Percentiles rank a stretch among this genome's conserved stretches.
phyloP scores from a whole-genome alignment of 1,140 invertebrate genomes.

The Hetaerina americana region DNA sequence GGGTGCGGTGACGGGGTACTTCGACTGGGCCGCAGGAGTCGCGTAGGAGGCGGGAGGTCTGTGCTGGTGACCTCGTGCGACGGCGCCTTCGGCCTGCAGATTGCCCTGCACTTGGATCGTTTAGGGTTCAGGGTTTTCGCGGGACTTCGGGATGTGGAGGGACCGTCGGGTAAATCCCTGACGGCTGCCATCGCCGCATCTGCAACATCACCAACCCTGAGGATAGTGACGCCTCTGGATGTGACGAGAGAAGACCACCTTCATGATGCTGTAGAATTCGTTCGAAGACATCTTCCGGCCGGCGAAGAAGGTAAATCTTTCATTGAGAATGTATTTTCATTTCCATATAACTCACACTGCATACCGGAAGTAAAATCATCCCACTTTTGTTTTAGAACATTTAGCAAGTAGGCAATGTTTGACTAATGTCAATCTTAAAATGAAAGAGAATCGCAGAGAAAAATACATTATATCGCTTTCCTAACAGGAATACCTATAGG shows the following conservation, averaged over 20 bases:
- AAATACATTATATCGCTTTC: no score
- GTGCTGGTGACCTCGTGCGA: slow-evolving; percentile 65
- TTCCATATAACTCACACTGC: no score
- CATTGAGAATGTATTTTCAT: not conserved
- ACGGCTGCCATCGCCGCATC: slow-evolving; percentile 21
- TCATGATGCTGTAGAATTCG: slow-evolving; percentile 58
- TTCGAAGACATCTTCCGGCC: slow-evolving; percentile 62
- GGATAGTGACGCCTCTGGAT: slow-evolving; percentile 47
- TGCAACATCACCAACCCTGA: slow-evolving; percentile 38
- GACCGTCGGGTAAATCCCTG: slow-evolving; percentile 24
- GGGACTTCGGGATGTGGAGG: slow-evolving; percentile 38
- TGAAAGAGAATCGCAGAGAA: no score
- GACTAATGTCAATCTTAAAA: no score
- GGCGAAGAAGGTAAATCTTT: slow-evolving; percentile 59
- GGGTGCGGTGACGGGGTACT: slow-evolving; percentile 16
- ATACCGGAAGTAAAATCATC: no score
- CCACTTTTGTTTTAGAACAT: no score
- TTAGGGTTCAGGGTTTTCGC: slow-evolving; percentile 61
- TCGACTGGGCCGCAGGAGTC: slow-evolving; percentile 26
- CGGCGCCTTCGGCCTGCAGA: slow-evolving; percentile 57
- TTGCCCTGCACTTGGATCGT: slow-evolving; percentile 18
- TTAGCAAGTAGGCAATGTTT: no score
- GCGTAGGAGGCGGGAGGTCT: slow-evolving; percentile 18
- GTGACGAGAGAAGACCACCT: slow-evolving; percentile 65
- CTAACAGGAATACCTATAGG: no score